These are phyloP conservation scores for Heliothis virescens DNA, from an alignment of 1,140 invertebrate species.

Conservation along the genomic window DNA sequence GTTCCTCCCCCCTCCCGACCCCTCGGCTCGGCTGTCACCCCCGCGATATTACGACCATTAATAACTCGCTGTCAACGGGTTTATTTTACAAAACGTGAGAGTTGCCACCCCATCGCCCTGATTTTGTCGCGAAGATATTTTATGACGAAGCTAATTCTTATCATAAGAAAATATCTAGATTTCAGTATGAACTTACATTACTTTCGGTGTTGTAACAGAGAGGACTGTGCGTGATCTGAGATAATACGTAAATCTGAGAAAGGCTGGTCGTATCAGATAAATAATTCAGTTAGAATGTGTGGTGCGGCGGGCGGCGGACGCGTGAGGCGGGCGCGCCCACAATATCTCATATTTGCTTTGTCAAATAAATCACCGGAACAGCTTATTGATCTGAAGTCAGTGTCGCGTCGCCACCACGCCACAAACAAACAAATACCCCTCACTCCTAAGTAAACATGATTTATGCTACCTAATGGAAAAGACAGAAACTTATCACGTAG, in stretches of 20 bases:
- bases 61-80: constrained; percentile 25
- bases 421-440: neutral
- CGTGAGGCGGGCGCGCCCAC: neutral
- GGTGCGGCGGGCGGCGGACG: neutral
- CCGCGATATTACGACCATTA: constrained; percentile 8
- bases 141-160: neutral
- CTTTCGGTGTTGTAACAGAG: too few relatives aligned
- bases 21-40: neutral
- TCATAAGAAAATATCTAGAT: too few relatives aligned
- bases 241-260: neutral
- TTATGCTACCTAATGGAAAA: neutral
- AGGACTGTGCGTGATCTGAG: too few relatives aligned
- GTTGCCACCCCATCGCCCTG: neutral
- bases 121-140: neutral
- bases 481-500: neutral
- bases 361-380: constrained; percentile 34
- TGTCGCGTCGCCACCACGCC: neutral
- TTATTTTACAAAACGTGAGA: constrained; percentile 22
- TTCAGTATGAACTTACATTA: too few relatives aligned
- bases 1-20: neutral
- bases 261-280: neutral
- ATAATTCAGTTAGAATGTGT: too few relatives aligned
- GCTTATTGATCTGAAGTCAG: constrained; percentile 22
- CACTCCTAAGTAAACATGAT: neutral
- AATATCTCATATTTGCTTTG: constrained; percentile 29